phyloP scores from a whole-genome alignment of 1,140 invertebrate genomes.

The Pachyrhynchus sulphureomaculatus region DNA sequence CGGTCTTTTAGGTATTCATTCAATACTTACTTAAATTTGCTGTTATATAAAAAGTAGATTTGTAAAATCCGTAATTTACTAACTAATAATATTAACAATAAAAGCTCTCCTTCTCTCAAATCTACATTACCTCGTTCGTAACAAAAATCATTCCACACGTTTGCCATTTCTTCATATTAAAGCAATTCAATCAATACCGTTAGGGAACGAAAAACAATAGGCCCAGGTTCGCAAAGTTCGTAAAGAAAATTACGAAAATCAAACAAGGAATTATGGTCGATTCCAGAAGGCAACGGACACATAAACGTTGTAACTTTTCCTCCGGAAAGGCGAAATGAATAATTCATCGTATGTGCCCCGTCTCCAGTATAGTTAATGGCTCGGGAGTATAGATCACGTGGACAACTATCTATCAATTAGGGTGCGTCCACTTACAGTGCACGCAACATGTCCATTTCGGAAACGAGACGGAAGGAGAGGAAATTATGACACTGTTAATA shows the following conservation, averaged over 20 bases:
- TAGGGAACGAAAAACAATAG: conserved; percentile 14
- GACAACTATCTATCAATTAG: conserved; percentile 23
- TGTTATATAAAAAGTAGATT: too few relatives aligned
- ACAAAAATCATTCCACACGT: too few relatives aligned
- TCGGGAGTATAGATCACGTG: conserved; percentile 15
- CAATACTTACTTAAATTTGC: too few relatives aligned
- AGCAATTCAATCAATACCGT: conserved; percentile 13
- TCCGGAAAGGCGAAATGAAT: conserved; percentile 20
- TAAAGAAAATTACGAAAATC: conserved; percentile 29
- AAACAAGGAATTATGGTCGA: conserved; percentile 29
- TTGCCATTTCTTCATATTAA: too few relatives aligned
- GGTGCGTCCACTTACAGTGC: conserved; percentile 12
- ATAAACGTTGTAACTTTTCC: conserved; percentile 27
- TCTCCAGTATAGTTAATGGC: conserved; percentile 21
- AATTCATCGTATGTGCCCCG: conserved; percentile 22
- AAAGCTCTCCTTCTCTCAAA: too few relatives aligned
- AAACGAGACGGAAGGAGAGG: neutral
- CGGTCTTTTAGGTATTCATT: too few relatives aligned
- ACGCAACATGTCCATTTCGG: conserved; percentile 8
- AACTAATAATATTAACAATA: too few relatives aligned
- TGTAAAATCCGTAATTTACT: too few relatives aligned
- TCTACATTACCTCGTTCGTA: too few relatives aligned
- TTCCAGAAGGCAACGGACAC: conserved; percentile 21
- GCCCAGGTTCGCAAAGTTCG: conserved; percentile 18
- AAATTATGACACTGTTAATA: conserved; percentile 4